A percentile compares a stretch with the other conserved stretches of the same genome.
phyloP scores from a whole-genome alignment of 1,140 invertebrate genomes.

The Nilaparvata lugens region DNA sequence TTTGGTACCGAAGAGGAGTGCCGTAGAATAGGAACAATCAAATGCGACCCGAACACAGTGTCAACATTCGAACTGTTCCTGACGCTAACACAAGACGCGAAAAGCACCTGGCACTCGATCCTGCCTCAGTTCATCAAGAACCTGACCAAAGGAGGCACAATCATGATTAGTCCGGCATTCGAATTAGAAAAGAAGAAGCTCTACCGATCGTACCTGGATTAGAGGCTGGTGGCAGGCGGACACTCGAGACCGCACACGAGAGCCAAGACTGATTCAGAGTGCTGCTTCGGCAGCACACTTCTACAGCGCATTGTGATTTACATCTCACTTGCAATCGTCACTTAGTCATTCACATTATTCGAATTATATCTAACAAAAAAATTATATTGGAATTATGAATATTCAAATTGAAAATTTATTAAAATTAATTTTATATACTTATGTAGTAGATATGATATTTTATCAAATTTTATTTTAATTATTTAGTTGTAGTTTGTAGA shows the following conservation, averaged over 20 bases:
- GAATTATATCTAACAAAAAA: constrained; percentile 13
- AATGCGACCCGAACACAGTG: constrained; percentile 70
- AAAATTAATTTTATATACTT: constrained; percentile 11
- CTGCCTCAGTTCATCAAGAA: constrained; percentile 81
- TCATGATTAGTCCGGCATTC: constrained; percentile 76
- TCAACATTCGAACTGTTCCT: constrained; percentile 79
- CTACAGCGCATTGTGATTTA: constrained; percentile 13
- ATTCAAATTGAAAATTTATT: constrained; percentile 5
- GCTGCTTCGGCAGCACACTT: not conserved
- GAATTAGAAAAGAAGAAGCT: constrained; percentile 77
- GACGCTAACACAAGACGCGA: constrained; percentile 67
- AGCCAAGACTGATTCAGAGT: constrained; percentile 16
- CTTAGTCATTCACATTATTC: constrained; percentile 13
- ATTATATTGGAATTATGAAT: constrained; percentile 9
- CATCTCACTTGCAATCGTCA: constrained; percentile 13
- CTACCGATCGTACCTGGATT: constrained; percentile 56
- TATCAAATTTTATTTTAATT: constrained; percentile 10
- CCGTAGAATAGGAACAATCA: constrained; percentile 53
- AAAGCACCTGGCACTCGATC: constrained; percentile 67
- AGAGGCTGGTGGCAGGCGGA: constrained; percentile 8
- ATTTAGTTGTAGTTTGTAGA: constrained; percentile 11
- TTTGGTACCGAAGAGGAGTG: constrained; percentile 55
- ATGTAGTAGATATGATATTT: constrained; percentile 10
- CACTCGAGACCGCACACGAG: constrained; percentile 1
- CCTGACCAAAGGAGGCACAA: constrained; percentile 66